Evolutionary conservation across 2,113 vertebrate genomes (phyloP), one percentile per base, ranked within the genome.

Genomic region (Rhagologus leucostigma): DNA sequence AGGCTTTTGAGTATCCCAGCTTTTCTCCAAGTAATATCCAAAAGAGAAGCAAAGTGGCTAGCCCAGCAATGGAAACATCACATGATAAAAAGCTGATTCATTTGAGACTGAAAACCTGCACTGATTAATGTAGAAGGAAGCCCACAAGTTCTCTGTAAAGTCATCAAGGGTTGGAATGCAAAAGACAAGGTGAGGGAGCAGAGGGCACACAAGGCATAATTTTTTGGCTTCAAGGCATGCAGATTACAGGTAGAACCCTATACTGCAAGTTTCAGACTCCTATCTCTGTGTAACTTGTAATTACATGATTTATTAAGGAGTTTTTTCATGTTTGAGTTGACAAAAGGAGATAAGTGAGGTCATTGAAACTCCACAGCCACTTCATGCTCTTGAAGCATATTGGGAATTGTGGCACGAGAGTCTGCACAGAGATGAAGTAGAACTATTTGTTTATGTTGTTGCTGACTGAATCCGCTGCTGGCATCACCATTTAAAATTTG

Each of bases 201-300:
- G 15, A 7, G 62, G 12, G 18, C 7, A 39, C 39, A 52, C 1
- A 2, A 64, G 24, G 18, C 3, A 3, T 50, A 69, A 62, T 29
- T 59, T 94, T 63, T 89, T 76, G 44, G 21, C 50, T 79, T 71
- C 59, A 35, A 44, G 24, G 39, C 24, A 86, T 90, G 32, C 7
- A 86, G 88, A 80, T 47, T 11, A 46, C 35, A 80, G 33, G 67
- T 67, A 93, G 30, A 80, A 69, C 18, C 20, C 52, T 64, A 90
- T 60, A 41, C 15, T 68, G 32, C 52, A 89, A 41, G 35, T 88
- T 95, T 74, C 71, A 92, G 32, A 55, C 79, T 88, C 52, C 52
- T 92, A 93, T 93, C 90, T 94, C 55, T 68, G 39, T 81, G 68
- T 89, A 94, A 78, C 88, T 92, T 93, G 85, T 75, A 97, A 94